Evolutionary conservation across 2,797 vertebrate genomes (phyloP).

Genomic region (Sebastes cheni): DNA sequence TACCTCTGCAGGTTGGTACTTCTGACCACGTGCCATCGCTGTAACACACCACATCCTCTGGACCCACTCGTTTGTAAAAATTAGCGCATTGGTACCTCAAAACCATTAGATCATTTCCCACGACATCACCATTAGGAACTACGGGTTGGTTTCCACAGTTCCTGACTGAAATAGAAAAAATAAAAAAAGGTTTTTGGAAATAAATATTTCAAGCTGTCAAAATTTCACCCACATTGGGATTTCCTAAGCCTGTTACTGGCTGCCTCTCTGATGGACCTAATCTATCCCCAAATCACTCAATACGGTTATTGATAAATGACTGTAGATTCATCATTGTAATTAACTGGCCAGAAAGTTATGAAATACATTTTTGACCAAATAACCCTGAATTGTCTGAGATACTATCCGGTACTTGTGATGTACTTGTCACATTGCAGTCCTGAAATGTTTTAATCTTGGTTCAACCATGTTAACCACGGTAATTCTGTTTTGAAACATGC

Average conservation of each 20-base stretch:
- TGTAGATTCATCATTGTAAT: neutral
- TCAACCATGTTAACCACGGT: neutral
- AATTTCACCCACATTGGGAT: neutral
- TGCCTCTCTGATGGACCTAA: neutral
- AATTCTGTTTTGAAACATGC: neutral
- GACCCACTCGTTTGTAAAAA: conserved; percentile 23
- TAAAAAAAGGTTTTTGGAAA: neutral
- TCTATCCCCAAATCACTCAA: neutral
- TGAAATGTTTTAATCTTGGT: neutral
- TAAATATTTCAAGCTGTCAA: neutral
- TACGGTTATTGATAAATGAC: neutral
- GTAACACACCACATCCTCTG: conserved; percentile 26
- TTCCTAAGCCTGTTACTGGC: neutral
- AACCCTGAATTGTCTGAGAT: too few species aligned
- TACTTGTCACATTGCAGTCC: too few species aligned
- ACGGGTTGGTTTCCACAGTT: neutral
- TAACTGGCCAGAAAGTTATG: neutral
- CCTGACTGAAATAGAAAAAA: conserved; percentile 22
- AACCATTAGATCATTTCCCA: accelerated
- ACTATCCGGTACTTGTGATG: too few species aligned
- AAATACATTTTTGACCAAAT: neutral
- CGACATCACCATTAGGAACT: neutral
- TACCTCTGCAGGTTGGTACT: conserved; percentile 50
- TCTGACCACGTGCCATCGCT: conserved; percentile 28
- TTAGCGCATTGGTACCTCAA: neutral